A percentile compares a stretch with the other conserved stretches of the same genome.
phyloP scores from a whole-genome alignment of 2,113 vertebrate genomes.

The Athene noctua region DNA sequence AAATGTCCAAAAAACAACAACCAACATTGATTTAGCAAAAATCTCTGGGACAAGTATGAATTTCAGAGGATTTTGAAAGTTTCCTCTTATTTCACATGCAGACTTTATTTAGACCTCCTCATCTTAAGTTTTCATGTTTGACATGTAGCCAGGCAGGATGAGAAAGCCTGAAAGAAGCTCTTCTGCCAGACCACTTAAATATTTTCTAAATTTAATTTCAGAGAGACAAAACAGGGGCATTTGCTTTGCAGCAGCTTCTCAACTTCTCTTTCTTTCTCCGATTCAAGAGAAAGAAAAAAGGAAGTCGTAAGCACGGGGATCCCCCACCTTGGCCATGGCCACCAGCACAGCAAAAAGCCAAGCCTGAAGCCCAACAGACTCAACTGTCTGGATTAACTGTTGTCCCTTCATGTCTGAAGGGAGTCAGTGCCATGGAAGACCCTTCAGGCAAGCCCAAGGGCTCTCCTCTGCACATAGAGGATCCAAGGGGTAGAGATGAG shows the following conservation, averaged over 20 bases:
- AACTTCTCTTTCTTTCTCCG: background rate
- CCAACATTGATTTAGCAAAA: background rate
- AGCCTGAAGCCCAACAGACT: background rate
- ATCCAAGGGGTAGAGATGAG: background rate
- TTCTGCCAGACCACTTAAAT: background rate
- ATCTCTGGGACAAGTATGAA: background rate
- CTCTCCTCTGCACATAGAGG: background rate
- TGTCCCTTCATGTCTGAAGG: background rate
- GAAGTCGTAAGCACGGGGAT: background rate
- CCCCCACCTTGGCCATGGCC: background rate
- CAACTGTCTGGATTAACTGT: background rate
- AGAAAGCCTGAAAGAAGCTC: conserved; percentile 2
- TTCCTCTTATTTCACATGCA: background rate
- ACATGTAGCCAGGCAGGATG: background rate
- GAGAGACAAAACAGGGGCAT: conserved; percentile 1
- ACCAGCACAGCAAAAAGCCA: background rate
- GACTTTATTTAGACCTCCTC: background rate
- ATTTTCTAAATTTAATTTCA: conserved; percentile 32
- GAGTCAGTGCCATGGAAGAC: background rate
- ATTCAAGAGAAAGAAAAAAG: background rate
- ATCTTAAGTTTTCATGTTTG: background rate
- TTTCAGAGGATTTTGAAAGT: background rate
- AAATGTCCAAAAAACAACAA: background rate
- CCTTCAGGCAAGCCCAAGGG: background rate
- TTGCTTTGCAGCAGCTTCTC: background rate